phyloP scores from a whole-genome alignment of 2,113 vertebrate genomes.

The Notiomystis cincta region DNA sequence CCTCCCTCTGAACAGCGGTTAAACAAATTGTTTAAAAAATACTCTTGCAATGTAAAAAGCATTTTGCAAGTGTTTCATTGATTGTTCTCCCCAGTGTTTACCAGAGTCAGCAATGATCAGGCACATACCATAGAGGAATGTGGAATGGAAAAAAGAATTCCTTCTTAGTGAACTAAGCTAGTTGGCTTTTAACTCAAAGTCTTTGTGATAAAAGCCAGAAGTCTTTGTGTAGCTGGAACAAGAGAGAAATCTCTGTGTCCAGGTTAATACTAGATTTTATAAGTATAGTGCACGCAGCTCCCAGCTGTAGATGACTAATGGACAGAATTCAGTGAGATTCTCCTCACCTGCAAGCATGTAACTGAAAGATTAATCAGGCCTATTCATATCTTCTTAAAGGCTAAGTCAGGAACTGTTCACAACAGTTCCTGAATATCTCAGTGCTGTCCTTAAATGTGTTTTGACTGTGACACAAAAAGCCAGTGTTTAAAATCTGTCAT shows the following conservation, averaged over 20 bases:
- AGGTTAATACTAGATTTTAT: not conserved
- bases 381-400: not conserved
- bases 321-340: not conserved
- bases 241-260: not conserved
- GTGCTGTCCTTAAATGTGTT: not conserved
- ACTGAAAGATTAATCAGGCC: not conserved
- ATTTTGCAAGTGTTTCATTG: not conserved
- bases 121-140: not conserved
- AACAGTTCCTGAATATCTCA: not conserved
- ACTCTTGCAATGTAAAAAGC: not conserved
- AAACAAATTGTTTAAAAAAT: not conserved
- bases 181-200: not conserved
- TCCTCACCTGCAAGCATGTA: not conserved
- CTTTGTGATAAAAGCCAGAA: not conserved
- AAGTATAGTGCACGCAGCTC: not conserved
- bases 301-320: not conserved
- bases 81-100: not conserved
- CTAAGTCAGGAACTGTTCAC: not conserved
- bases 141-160: rapidly evolving
- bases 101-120: not conserved
- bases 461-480: not conserved
- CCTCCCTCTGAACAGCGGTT: not conserved
- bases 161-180: not conserved
- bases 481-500: not conserved
- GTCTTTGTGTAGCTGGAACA: not conserved